Percentiles rank a stretch among this genome's conserved stretches.
Conservation (phyloP, 2,797 vertebrate genomes). For the Tarsius wallacei region DNA sequence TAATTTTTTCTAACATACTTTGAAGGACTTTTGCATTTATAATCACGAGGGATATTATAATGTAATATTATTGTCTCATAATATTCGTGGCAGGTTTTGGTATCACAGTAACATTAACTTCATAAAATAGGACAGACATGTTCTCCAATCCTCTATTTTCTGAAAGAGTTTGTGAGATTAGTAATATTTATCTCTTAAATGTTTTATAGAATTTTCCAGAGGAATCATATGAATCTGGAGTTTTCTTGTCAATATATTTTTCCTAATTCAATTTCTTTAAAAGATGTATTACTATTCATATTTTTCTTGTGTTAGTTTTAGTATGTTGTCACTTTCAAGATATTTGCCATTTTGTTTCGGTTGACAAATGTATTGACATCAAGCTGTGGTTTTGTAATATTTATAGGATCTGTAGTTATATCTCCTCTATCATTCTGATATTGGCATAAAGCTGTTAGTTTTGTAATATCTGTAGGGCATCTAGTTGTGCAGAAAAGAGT, state of each 20-base stretch:
- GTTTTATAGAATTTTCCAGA: neutral
- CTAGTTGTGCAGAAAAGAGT: neutral
- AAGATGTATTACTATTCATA: neutral
- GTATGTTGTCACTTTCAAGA: conserved; percentile 4
- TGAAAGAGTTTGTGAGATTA: neutral
- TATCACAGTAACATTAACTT: neutral
- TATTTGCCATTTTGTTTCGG: conserved; percentile 30
- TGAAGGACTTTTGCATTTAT: conserved; percentile 34
- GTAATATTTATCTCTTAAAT: neutral
- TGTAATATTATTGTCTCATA: conserved; percentile 34
- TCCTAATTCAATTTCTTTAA: conserved; percentile 30
- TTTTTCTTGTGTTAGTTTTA: neutral
- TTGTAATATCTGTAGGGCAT: neutral
- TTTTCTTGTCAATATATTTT: neutral
- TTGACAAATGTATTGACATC: neutral
- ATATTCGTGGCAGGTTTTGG: neutral
- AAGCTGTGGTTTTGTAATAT: neutral
- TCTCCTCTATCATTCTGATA: neutral
- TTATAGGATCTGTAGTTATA: neutral
- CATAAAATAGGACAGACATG: neutral
- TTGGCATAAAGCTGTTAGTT: neutral
- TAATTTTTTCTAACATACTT: neutral
- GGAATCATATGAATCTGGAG: neutral
- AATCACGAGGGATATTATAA: neutral
- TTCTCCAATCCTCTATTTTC: neutral